Base-by-base conservation (phyloP, 2,888 invertebrate species). In the Plebejus anna region DNA sequence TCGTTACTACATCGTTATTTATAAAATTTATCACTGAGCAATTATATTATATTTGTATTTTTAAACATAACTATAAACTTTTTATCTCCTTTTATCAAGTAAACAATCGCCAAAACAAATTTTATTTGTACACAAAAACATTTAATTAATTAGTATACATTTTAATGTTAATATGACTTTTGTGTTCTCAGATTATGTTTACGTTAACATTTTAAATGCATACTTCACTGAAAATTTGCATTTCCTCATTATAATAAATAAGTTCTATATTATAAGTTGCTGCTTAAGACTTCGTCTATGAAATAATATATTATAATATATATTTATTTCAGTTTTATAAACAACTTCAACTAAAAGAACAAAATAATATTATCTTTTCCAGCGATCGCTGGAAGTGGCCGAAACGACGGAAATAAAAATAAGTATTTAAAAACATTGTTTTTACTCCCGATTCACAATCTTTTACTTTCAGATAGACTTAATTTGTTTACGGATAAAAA, bases 101-200 rank as follows among this genome's bases (percentile, higher is more conserved):
- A 47, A 47, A 47, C 9, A 47, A 47, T 47, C 47, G 9, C 47
- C 9, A 47, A 47, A 47, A 47, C 16, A 4, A 55, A 16, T 16
- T 16, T 55, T 16, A 4, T 4, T 13, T 55, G 55, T 55, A 55
- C 55, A 47, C 38, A 38, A 38, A 47, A 47, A 66, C 66, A 66
- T 66, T 66, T 32, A 66, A 66, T 66, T 11, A 66, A 66, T 61
- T 61, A 66, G 5, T 66, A 66, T 61, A 66, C 32, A 66, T 28
- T 32, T 32, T 66, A 66, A 66, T 66, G 66, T 66, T 16, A 66
- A 66, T 66, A 32, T 11, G 4, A 22, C 9, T 61, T 61, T 36
- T 32, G 28, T 28, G 32, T 36, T 66, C 66, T 66, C 66, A 66
- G 32, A 66, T 66, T 66, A 16, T 66, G 13, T 66, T 66, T 4